Conservation (phyloP, 2,797 vertebrate species). For the Hypotaenidia philippensis region DNA sequence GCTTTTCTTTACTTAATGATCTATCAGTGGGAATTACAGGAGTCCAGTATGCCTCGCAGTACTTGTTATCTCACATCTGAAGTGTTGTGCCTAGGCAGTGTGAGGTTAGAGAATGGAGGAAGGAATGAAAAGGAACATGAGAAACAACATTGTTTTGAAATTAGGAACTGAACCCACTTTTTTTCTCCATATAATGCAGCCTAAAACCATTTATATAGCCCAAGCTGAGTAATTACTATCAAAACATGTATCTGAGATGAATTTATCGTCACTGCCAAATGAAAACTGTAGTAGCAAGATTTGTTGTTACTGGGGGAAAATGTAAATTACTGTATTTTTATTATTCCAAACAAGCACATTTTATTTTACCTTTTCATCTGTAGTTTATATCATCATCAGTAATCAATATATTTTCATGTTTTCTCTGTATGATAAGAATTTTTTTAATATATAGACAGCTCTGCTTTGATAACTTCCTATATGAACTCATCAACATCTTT, state of each 20-base stretch:
- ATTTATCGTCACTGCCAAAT: neutral
- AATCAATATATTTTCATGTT: neutral
- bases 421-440: neutral
- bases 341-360: neutral
- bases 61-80: conserved; percentile 37
- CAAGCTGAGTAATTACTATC: neutral
- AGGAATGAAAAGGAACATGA: neutral
- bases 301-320: neutral
- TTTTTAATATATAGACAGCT: neutral
- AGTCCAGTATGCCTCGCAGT: neutral
- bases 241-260: neutral
- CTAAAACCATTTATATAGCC: neutral
- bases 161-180: neutral
- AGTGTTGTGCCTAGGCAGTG: neutral
- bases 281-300: neutral
- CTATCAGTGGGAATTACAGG: conserved; percentile 52
- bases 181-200: neutral
- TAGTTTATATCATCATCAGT: neutral
- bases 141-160: neutral
- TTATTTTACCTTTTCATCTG: neutral
- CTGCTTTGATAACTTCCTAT: neutral
- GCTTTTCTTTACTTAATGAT: conserved; percentile 34
- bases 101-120: neutral
- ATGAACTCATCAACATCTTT: neutral
- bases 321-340: neutral